Conservation (phyloP, 2,113 vertebrate species). For the Ptyas mucosa region DNA sequence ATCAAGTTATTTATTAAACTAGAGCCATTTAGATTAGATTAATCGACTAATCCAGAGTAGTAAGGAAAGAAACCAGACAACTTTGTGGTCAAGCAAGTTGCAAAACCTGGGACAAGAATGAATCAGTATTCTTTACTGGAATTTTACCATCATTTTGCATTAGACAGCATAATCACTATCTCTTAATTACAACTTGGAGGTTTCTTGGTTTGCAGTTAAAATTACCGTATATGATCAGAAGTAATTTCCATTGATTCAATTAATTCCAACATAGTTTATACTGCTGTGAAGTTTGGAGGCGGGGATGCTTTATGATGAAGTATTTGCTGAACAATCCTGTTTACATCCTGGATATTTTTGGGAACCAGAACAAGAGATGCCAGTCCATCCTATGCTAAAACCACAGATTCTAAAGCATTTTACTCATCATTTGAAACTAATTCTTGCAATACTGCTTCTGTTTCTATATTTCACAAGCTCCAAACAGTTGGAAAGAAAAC, state of each 20-base stretch:
- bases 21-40: not conserved
- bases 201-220: not conserved
- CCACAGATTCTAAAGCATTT: not conserved
- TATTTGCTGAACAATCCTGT: not conserved
- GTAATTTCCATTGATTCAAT: not conserved
- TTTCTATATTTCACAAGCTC: not conserved
- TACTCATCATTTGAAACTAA: not conserved
- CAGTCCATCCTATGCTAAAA: not conserved
- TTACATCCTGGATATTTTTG: not conserved
- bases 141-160: not conserved
- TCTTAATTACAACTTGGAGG: not conserved
- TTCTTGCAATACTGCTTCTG: too few relatives aligned
- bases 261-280: not conserved
- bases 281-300: not conserved
- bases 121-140: slow-evolving; percentile 3
- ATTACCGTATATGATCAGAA: not conserved
- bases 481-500: not conserved
- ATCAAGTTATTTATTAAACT: not conserved
- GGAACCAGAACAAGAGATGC: not conserved
- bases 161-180: not conserved
- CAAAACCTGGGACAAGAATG: not conserved
- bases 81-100: not conserved
- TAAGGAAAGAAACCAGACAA: not conserved
- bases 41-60: not conserved
- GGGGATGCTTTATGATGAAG: not conserved